phyloP scores from a whole-genome alignment of 37 sponge, comb jelly and placozoan species.

The Spongilla lacustris region DNA sequence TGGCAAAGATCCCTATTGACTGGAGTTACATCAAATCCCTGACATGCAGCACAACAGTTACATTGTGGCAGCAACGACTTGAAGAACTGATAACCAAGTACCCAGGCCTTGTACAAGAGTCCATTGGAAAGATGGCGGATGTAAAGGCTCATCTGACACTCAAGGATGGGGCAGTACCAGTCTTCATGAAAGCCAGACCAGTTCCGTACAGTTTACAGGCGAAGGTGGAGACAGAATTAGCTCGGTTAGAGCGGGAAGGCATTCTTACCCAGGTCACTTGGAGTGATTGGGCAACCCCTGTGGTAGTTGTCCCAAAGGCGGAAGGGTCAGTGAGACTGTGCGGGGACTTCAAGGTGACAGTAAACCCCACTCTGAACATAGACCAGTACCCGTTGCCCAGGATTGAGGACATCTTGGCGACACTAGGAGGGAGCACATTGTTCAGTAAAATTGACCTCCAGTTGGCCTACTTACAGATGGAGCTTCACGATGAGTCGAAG shows the following conservation, averaged over 20 bases:
- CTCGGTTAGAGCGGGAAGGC: constrained; percentile 28
- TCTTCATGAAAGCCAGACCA: constrained; percentile 10
- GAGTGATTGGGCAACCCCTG: constrained; percentile 31
- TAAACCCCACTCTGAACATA: constrained; percentile 18
- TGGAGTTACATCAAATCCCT: constrained; percentile 3
- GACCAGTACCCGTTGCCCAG: constrained; percentile 31
- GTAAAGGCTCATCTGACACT: background rate
- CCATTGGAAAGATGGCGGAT: background rate
- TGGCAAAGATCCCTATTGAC: background rate
- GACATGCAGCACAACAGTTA: too few species aligned
- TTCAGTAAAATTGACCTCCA: constrained; percentile 16
- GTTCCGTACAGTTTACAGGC: constrained; percentile 28
- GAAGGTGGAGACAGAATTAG: constrained; percentile 25
- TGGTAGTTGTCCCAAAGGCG: constrained; percentile 31
- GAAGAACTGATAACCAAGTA: constrained; percentile 4
- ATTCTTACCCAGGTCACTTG: constrained; percentile 17
- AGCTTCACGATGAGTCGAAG: constrained; percentile 10
- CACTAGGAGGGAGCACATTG: constrained; percentile 6
- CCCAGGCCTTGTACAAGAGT: background rate
- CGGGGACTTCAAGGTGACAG: constrained; percentile 39
- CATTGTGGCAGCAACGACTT: background rate
- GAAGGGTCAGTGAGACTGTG: constrained; percentile 28
- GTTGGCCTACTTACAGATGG: constrained; percentile 13
- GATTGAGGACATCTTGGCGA: constrained; percentile 6
- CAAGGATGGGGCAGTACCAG: constrained; percentile 7